A percentile compares a stretch with the other conserved stretches of the same genome.
These are phyloP conservation scores for Drosophila mojavensis DNA, from an alignment of 1,140 invertebrate species.

Conservation along the genomic window DNA sequence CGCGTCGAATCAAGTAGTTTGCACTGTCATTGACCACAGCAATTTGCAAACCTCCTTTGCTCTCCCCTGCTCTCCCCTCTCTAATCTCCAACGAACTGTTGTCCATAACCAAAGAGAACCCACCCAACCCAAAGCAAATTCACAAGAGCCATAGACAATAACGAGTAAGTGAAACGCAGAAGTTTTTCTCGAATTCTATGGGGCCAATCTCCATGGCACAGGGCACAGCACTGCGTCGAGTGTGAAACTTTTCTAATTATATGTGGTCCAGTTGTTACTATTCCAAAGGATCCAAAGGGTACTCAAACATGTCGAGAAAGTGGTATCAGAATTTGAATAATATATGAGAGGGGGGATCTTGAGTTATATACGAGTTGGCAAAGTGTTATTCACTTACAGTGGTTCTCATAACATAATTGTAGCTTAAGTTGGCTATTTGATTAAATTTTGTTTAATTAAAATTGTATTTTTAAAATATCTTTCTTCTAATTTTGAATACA, in stretches of 20 bases:
- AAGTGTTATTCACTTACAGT: too few relatives aligned
- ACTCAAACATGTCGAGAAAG: background rate
- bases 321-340: background rate
- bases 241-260: conserved; percentile 65
- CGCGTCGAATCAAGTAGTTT: conserved; percentile 24
- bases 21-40: conserved; percentile 36
- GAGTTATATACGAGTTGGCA: too few relatives aligned
- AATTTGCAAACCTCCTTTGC: conserved; percentile 42
- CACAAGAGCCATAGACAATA: conserved; percentile 18
- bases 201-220: conserved; percentile 42
- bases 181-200: conserved; percentile 35
- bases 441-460: too few relatives aligned
- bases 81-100: conserved; percentile 23
- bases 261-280: conserved; percentile 43
- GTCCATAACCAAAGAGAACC: conserved; percentile 26
- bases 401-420: too few relatives aligned
- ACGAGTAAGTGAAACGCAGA: conserved; percentile 17
- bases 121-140: conserved; percentile 16
- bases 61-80: conserved; percentile 16
- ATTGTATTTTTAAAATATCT: too few relatives aligned
- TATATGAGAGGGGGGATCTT: background rate
- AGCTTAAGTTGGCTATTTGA: too few relatives aligned
- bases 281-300: background rate
- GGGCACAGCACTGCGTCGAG: conserved; percentile 8
- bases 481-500: too few relatives aligned